phyloP scores from a whole-genome alignment of 1,140 invertebrate species.

The Cylas formicarius region DNA sequence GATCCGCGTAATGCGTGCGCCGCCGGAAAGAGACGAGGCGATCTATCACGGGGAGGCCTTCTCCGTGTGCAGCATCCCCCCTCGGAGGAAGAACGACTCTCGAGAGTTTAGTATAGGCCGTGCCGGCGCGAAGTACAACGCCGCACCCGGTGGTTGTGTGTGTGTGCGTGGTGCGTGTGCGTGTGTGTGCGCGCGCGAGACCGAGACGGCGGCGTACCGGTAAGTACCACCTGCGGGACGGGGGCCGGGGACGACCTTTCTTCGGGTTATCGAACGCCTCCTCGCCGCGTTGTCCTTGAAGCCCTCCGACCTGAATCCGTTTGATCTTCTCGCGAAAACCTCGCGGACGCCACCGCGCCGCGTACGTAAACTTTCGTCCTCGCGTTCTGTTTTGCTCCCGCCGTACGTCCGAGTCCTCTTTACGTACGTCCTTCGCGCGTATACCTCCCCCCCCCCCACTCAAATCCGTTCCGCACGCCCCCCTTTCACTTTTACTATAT shows the following conservation, averaged over 20 bases:
- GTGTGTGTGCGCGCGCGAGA: slow-evolving; percentile 14
- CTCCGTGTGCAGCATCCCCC: slow-evolving; percentile 36
- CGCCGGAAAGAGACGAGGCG: slow-evolving; percentile 37
- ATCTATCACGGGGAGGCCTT: slow-evolving; percentile 40
- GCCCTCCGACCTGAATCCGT: too few relatives aligned
- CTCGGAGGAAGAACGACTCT: too few relatives aligned
- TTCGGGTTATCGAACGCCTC: too few relatives aligned
- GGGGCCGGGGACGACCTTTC: too few relatives aligned
- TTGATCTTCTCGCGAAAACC: too few relatives aligned
- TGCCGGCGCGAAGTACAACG: too few relatives aligned
- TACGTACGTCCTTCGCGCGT: slow-evolving; percentile 31
- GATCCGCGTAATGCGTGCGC: slow-evolving; percentile 43
- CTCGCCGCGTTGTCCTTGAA: too few relatives aligned
- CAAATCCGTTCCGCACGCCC: background rate
- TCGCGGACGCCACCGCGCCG: too few relatives aligned
- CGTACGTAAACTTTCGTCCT: too few relatives aligned
- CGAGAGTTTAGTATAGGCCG: too few relatives aligned
- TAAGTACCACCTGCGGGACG: too few relatives aligned
- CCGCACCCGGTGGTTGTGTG: slow-evolving; percentile 26
- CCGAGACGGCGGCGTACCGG: too few relatives aligned
- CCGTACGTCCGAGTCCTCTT: slow-evolving; percentile 32
- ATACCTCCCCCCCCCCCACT: slow-evolving; percentile 23
- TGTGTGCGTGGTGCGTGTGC: slow-evolving; percentile 21
- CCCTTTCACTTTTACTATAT: background rate
- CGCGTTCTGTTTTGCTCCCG: slow-evolving; percentile 37